Evolutionary conservation across 2,797 vertebrate genomes (phyloP).

Genomic region (Centroberyx gerrardi): DNA sequence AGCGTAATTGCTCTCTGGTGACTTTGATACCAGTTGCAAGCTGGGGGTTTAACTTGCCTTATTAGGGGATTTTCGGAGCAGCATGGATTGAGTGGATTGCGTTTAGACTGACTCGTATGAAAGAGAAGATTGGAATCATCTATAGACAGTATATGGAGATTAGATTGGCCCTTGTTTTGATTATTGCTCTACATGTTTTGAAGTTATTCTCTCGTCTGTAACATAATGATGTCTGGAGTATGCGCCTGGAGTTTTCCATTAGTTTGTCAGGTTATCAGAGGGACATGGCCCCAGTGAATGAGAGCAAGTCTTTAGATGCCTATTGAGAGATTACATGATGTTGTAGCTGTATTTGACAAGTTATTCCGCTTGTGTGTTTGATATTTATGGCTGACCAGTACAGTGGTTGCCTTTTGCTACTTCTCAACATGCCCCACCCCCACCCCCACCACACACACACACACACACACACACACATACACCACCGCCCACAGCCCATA

Average conservation of each 20-base stretch:
- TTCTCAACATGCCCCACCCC: neutral
- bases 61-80: constrained; percentile 82
- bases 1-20: constrained; percentile 90
- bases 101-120: constrained; percentile 68
- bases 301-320: constrained; percentile 38
- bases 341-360: constrained; percentile 30
- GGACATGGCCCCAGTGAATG: constrained; percentile 20
- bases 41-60: constrained; percentile 86
- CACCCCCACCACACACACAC: neutral
- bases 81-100: constrained; percentile 67
- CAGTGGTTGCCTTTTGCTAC: neutral
- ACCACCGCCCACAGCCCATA: neutral
- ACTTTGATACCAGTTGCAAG: constrained; percentile 85
- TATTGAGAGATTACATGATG: constrained; percentile 30
- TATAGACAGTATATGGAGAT: constrained; percentile 63
- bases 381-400: constrained; percentile 14
- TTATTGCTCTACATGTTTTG: constrained; percentile 71
- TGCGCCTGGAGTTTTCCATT: constrained; percentile 67
- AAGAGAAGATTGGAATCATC: constrained; percentile 74
- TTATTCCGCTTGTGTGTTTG: constrained; percentile 40
- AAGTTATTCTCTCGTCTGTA: constrained; percentile 65
- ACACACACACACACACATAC: too few relatives aligned
- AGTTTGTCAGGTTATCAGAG: constrained; percentile 43
- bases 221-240: constrained; percentile 75
- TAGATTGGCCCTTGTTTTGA: constrained; percentile 73